Percentiles rank a stretch among this genome's conserved stretches.
Evolutionary conservation across 2,888 invertebrate genomes (phyloP).

Genomic region (Belgica antarctica): DNA sequence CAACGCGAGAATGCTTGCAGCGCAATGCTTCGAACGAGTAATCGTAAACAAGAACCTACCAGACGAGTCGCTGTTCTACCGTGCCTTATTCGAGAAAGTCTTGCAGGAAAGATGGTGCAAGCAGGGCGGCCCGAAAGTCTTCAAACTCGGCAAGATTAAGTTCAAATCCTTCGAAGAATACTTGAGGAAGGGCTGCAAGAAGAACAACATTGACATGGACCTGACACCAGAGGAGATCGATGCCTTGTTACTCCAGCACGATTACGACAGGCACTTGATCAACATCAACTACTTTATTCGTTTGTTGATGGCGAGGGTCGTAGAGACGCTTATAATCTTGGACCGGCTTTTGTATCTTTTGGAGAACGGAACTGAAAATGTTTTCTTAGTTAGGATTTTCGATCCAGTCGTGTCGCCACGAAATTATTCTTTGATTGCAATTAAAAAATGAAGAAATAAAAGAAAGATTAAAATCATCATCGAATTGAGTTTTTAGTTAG

Average conservation of each 20-base stretch:
- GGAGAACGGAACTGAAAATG: slow-evolving; percentile 61
- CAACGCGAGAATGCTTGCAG: slow-evolving; percentile 81
- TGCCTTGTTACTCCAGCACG: slow-evolving; percentile 52
- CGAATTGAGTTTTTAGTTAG: too few species aligned
- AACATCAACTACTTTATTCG: slow-evolving; percentile 75
- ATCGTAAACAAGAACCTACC: slow-evolving; percentile 60
- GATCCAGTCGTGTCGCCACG: slow-evolving; percentile 82
- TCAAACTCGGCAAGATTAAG: slow-evolving; percentile 62
- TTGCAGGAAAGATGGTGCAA: slow-evolving; percentile 52
- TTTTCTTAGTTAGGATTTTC: slow-evolving; percentile 73
- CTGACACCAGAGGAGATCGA: slow-evolving; percentile 56
- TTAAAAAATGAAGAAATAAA: slow-evolving; percentile 15
- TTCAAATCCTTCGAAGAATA: slow-evolving; percentile 68
- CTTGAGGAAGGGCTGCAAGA: slow-evolving; percentile 64
- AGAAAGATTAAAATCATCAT: background rate
- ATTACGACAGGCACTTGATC: slow-evolving; percentile 60
- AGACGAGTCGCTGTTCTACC: slow-evolving; percentile 67
- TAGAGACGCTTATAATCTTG: slow-evolving; percentile 78
- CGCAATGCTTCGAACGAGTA: slow-evolving; percentile 77
- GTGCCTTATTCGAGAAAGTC: slow-evolving; percentile 71
- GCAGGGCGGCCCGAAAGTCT: background rate
- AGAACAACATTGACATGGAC: slow-evolving; percentile 59
- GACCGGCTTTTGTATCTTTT: slow-evolving; percentile 76
- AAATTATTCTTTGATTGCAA: slow-evolving; percentile 24
- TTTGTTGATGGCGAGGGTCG: slow-evolving; percentile 71